Conservation (phyloP, 2,888 invertebrate species). For the Trissolcus brochymenae region DNA sequence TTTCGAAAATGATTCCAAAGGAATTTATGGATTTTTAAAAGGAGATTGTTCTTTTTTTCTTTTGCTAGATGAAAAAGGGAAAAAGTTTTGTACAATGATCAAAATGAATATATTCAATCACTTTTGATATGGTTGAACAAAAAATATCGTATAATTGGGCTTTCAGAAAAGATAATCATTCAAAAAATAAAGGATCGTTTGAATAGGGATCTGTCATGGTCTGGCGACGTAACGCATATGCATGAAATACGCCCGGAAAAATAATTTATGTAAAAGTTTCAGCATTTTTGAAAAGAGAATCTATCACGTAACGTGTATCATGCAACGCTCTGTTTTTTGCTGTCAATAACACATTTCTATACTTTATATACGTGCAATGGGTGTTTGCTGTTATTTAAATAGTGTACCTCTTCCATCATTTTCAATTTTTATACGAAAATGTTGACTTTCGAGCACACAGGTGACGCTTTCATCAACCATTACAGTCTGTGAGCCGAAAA, state of each 20-base stretch:
- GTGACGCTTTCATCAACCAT: no score
- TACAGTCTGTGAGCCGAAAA: no score
- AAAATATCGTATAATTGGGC: no score
- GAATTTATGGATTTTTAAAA: no score
- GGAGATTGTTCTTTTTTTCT: no score
- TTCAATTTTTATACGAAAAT: slow-evolving; percentile 16
- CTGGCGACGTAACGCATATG: slow-evolving; percentile 22
- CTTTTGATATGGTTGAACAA: not conserved
- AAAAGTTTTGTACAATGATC: no score
- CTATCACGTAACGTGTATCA: slow-evolving; percentile 26
- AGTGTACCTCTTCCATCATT: slow-evolving; percentile 42
- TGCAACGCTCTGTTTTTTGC: slow-evolving; percentile 35
- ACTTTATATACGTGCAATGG: slow-evolving; percentile 26
- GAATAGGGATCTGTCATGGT: slow-evolving; percentile 23
- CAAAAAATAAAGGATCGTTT: slow-evolving; percentile 19
- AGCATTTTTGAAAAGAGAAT: slow-evolving; percentile 36
- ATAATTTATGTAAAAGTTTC: slow-evolving; percentile 44
- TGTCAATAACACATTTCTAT: slow-evolving; percentile 46
- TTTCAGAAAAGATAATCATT: slow-evolving; percentile 11
- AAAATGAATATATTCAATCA: no score
- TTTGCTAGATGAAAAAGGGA: no score
- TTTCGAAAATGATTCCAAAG: no score
- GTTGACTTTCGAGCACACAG: no score
- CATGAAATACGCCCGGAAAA: slow-evolving; percentile 23
- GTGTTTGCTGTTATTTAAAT: slow-evolving; percentile 42